Conservation (phyloP, 2,113 vertebrate genomes). For the Rhea pennata region DNA sequence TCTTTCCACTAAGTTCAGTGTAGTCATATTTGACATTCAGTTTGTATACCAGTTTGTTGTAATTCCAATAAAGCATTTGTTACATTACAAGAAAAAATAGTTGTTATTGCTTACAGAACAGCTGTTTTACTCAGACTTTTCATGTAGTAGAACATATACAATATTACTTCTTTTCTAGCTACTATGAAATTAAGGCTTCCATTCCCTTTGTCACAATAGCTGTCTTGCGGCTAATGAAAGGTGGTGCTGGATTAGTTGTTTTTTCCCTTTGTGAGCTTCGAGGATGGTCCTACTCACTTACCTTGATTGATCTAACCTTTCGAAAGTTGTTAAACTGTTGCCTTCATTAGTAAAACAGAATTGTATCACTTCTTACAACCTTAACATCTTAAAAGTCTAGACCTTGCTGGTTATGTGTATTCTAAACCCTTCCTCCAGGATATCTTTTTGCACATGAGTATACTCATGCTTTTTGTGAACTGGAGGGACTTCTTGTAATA, state of each 20-base stretch:
- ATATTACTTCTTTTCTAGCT: neutral
- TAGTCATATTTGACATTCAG: neutral
- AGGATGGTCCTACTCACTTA: neutral
- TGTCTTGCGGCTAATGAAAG: neutral
- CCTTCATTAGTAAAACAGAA: neutral
- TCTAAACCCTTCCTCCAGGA: neutral
- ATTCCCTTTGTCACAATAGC: neutral
- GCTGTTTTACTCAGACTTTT: neutral
- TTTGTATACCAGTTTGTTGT: neutral
- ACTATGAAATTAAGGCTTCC: neutral
- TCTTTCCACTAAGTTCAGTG: neutral
- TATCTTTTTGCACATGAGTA: neutral
- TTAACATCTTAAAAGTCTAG: neutral
- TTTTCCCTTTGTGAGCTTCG: neutral
- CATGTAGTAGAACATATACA: too few species aligned
- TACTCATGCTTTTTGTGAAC: neutral
- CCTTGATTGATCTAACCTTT: neutral
- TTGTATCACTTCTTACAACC: neutral
- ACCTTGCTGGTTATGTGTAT: neutral
- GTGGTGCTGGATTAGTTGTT: neutral
- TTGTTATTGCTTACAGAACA: neutral
- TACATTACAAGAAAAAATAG: neutral
- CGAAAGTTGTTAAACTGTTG: neutral
- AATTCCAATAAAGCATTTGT: neutral
- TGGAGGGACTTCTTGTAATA: neutral